These are phyloP conservation scores for Cetoscarus ocellatus DNA, from an alignment of 2,797 vertebrate species.

Conservation along the genomic window DNA sequence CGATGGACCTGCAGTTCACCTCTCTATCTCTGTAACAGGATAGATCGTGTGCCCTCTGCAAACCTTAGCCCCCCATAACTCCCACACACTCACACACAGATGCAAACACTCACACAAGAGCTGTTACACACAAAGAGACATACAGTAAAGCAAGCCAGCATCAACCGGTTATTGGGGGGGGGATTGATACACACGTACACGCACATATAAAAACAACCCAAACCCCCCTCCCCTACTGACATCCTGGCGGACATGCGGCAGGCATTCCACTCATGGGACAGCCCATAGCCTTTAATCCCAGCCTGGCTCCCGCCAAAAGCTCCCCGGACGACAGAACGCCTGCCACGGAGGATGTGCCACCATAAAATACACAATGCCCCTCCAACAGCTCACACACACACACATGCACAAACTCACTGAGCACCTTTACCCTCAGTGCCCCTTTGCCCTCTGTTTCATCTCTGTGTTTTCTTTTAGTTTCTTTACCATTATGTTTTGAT, in stretches of 20 bases:
- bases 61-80: constrained; percentile 46
- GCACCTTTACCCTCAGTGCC: constrained; percentile 37
- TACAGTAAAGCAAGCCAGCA: constrained; percentile 40
- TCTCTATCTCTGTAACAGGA: constrained; percentile 58
- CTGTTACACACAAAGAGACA: constrained; percentile 37
- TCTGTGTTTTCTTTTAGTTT: constrained; percentile 14
- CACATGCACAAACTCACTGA: constrained; percentile 38
- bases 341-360: constrained; percentile 77
- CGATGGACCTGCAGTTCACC: constrained; percentile 72
- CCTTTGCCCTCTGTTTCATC: constrained; percentile 29
- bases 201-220: constrained; percentile 28
- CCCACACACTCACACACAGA: constrained; percentile 26
- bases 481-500: constrained; percentile 7
- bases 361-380: constrained; percentile 72
- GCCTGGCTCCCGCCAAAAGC: constrained; percentile 86
- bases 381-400: constrained; percentile 38
- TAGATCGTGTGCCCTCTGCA: constrained; percentile 45
- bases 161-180: constrained; percentile 29
- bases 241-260: constrained; percentile 78
- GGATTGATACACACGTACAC: constrained; percentile 22
- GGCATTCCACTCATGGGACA: constrained; percentile 88
- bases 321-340: constrained; percentile 82
- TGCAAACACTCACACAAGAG: constrained; percentile 8
- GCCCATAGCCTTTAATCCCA: constrained; percentile 88
- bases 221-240: constrained; percentile 41